A percentile compares a stretch with the other conserved stretches of the same genome.
These are phyloP conservation scores for Conus betulinus DNA, from an alignment of 1,140 invertebrate species.

Conservation along the genomic window DNA sequence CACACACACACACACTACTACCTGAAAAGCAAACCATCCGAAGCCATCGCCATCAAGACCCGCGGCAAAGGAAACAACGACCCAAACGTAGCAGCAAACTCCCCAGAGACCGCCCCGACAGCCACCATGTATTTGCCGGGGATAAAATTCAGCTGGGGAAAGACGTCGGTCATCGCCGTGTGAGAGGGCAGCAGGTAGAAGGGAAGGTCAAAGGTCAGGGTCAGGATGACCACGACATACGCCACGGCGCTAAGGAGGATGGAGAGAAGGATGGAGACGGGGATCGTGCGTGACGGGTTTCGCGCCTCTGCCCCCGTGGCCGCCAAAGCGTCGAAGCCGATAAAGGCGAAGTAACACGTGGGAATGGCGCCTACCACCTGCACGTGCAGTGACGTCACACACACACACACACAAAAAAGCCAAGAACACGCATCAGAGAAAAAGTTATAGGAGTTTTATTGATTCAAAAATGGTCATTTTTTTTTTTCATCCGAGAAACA, in stretches of 20 bases:
- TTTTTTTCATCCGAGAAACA: too few species aligned
- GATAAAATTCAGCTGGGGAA: slow-evolving; percentile 80
- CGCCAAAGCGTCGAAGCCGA: slow-evolving; percentile 74
- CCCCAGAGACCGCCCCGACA: slow-evolving; percentile 81
- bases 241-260: slow-evolving; percentile 86
- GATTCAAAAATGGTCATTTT: background rate
- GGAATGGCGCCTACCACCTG: slow-evolving; percentile 68
- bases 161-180: slow-evolving; percentile 89
- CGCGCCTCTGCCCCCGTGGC: slow-evolving; percentile 86
- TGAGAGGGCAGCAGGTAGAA: slow-evolving; percentile 90
- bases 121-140: slow-evolving; percentile 86
- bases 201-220: slow-evolving; percentile 92
- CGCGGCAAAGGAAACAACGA: slow-evolving; percentile 93
- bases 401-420: too few species aligned
- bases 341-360: slow-evolving; percentile 75
- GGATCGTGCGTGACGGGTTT: slow-evolving; percentile 91
- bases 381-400: too few species aligned
- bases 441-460: background rate
- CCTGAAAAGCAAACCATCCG: slow-evolving; percentile 90
- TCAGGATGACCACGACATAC: slow-evolving; percentile 89
- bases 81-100: slow-evolving; percentile 85
- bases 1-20: slow-evolving; percentile 40
- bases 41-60: slow-evolving; percentile 92
- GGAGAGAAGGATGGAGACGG: slow-evolving; percentile 90
- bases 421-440: background rate